Evolutionary conservation across 1,140 invertebrate genomes (phyloP), one percentile per base, ranked within the genome.

Genomic region (Calliopsis andreniformis): DNA sequence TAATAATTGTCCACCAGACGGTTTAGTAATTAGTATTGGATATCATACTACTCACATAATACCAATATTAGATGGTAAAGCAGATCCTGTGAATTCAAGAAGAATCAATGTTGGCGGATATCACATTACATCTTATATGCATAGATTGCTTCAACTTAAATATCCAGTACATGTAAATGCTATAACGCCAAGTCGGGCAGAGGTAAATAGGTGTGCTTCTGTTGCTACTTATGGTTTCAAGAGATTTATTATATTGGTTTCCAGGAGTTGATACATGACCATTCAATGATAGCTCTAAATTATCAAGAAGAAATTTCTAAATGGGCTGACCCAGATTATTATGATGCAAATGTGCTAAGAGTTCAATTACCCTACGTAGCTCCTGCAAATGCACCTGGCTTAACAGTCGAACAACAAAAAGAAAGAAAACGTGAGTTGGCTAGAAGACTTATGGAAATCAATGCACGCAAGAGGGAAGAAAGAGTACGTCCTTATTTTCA

Each of bases 131-230:
- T 94, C 93, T 18, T 98, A 97, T 89, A 93, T 99, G 88, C 97
- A 98, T 85, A 94, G 97, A 80, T 91, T 98, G n/a, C 92, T 99
- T 20, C 98, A 99, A 90, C 92, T 99, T 23, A 99, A 98, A 90
- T 98, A 99, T 92, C 97, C 98, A 5, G 95, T 96, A 2, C 98
- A 98, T 92, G 93, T 96, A 0, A 96, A 96, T 89, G 95, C 96
- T 6, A 96, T 99, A 68, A 97, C 97, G 4, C 94, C 96, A 80
- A 97, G 95, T 78, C 94, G 97, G 82, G 96, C 96, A 62, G 98
- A 98, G 92, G 95, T 95, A 91, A 77, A 7, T 30, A 42, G 35
- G 25, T 12, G 25, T 28, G 30, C 20, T 43, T 49, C 39, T 10
- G 10, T 18, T 43, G n/a, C 55, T 64, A 12, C 16, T n/a, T 62